Conservation (phyloP, 92 coral and sea anemone species). For the Heteractis magnifica region DNA sequence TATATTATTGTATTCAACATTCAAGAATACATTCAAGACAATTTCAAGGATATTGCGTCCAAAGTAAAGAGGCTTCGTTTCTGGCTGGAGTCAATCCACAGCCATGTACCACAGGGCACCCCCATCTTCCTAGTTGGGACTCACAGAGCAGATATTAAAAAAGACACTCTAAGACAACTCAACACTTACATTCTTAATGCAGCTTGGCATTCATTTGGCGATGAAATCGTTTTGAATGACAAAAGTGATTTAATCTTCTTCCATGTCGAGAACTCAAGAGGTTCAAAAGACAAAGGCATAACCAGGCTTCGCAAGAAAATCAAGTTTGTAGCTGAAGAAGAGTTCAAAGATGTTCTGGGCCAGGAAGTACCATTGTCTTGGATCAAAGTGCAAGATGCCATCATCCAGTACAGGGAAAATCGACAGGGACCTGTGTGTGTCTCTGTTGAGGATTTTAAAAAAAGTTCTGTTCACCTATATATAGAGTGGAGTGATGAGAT, state of each 20-base stretch:
- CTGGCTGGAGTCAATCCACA: slow-evolving; percentile 56
- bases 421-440: slow-evolving; percentile 24
- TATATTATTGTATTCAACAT: slow-evolving; percentile 51
- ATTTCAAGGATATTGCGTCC: slow-evolving; percentile 5
- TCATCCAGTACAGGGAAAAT: slow-evolving; percentile 15
- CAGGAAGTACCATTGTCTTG: slow-evolving; percentile 45
- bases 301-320: slow-evolving; percentile 25
- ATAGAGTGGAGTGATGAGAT: slow-evolving; percentile 20
- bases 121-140: slow-evolving; percentile 55
- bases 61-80: slow-evolving; percentile 32
- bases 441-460: slow-evolving; percentile 31
- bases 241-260: slow-evolving; percentile 34
- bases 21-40: not conserved
- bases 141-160: slow-evolving; percentile 32
- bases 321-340: slow-evolving; percentile 32
- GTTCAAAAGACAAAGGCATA: slow-evolving; percentile 31
- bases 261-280: slow-evolving; percentile 50
- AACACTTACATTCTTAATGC: slow-evolving; percentile 13
- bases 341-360: slow-evolving; percentile 7
- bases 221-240: slow-evolving; percentile 30
- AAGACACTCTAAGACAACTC: not conserved
- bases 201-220: slow-evolving; percentile 37
- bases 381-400: slow-evolving; percentile 54
- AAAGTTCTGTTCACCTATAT: slow-evolving; percentile 8
- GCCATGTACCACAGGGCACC: slow-evolving; percentile 29